Base-by-base conservation (phyloP, 2,113 vertebrate species). In the Istiophorus platypterus region DNA sequence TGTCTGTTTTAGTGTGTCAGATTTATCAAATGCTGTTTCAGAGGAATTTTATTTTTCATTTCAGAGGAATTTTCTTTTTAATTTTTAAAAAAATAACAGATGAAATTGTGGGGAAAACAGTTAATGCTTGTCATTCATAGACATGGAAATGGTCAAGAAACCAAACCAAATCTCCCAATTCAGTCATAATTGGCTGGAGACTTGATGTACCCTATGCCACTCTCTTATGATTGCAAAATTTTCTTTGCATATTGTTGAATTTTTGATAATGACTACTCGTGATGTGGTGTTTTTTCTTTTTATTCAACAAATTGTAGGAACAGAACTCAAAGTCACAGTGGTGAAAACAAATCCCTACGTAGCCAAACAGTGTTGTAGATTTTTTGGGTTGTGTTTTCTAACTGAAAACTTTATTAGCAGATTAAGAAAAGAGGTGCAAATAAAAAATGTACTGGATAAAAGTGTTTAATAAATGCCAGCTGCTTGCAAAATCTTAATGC, bases 361-460 rank as follows among this genome's bases (percentile, higher is more conserved):
- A 42, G 34, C 49, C 64, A 84, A 78, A 88, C 74, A 81, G n/a
- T 34, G 56, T 76, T n/a, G 4, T 9, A 39, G 66, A 58, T 34
- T 74, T 58, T 58, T 45, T 22, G 70, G 27, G 78, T 45, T 10
- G 42, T 20, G 27, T 29, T 39, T 13, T 79, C 20, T 72, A 9
- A 62, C 47, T 67, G 31, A 74, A 80, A 79, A 70, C 41, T 27
- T 58, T 73, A 57, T 72, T 59, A 68, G n/a, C 6, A 18, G 66
- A 77, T 73, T 54, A 78, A 47, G 57, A 72, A 42, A 62, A 76
- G 37, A 64, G 22, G 20, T 56, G 58, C 57, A 73, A 69, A 80
- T 42, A 72, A 61, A 76, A 78, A 66, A 75, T 76, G 63, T 85
- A 65, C 62, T 57, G 37, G 47, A 54, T 66, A 82, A 84, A 85